Evolutionary conservation across 2,888 invertebrate species (phyloP).

Genomic region (Tenthredo distinguenda): DNA sequence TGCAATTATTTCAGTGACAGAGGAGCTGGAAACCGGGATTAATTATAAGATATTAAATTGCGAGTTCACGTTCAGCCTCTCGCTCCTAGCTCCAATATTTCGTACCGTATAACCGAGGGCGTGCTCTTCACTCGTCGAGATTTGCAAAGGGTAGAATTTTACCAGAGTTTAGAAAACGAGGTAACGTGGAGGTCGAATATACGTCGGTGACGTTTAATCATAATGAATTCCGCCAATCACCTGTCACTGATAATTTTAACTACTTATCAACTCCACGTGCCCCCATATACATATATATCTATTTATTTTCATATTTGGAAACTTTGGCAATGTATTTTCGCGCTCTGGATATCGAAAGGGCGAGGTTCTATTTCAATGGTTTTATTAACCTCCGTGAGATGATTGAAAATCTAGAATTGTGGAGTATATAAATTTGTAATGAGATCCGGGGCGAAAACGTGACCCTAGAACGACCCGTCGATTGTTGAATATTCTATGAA

Average conservation of each 20-base stretch:
- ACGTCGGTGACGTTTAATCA: not conserved
- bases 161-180: not conserved
- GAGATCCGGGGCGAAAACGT: slow-evolving; percentile 27
- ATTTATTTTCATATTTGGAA: not conserved
- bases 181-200: not conserved
- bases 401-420: slow-evolving; percentile 45
- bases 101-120: slow-evolving; percentile 9
- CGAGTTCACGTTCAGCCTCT: slow-evolving; percentile 31
- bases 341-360: not conserved
- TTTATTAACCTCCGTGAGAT: not conserved
- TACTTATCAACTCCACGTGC: not conserved
- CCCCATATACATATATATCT: not conserved
- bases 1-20: slow-evolving; percentile 49
- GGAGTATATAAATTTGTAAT: slow-evolving; percentile 19
- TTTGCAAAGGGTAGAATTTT: not conserved
- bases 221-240: not conserved
- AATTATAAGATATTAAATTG: slow-evolving; percentile 51
- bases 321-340: not conserved
- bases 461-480: slow-evolving; percentile 34
- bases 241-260: not conserved
- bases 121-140: not conserved
- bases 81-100: slow-evolving; percentile 23
- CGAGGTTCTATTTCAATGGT: not conserved
- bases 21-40: slow-evolving; percentile 34
- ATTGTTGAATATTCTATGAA: slow-evolving; percentile 49